Conservation (phyloP, 2,797 vertebrate species). For the Xerus rutilus region DNA sequence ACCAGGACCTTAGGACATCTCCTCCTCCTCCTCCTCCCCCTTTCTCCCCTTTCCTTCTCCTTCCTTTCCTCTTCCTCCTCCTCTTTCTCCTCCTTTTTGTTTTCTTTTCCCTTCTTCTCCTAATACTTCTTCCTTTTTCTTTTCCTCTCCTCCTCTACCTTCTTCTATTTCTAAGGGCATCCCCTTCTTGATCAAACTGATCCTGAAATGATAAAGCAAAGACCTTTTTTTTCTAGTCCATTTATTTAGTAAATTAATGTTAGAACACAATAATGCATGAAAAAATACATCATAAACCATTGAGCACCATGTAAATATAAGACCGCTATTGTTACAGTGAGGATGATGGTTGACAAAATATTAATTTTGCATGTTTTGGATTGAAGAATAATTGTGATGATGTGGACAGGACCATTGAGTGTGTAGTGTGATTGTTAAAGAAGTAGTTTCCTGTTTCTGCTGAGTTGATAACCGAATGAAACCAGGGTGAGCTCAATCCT, state of each 20-base stretch:
- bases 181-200: neutral
- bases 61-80: too few relatives aligned
- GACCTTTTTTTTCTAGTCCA: neutral
- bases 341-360: neutral
- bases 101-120: neutral
- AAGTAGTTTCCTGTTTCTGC: neutral
- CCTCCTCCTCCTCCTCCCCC: too few relatives aligned
- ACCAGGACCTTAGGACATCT: neutral
- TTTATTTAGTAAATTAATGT: neutral
- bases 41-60: too few relatives aligned
- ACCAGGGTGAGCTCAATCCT: neutral
- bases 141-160: neutral
- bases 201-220: neutral
- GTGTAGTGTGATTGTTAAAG: neutral
- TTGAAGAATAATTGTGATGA: too few relatives aligned
- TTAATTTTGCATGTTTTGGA: neutral
- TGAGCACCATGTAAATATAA: neutral
- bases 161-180: neutral
- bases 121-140: neutral
- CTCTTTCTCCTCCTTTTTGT: neutral
- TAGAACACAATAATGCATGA: neutral
- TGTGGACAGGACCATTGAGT: neutral
- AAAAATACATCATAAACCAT: neutral
- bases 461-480: neutral
- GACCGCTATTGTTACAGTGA: neutral